Evolutionary conservation across 2,888 invertebrate genomes (phyloP).

Genomic region (Pterostichus madidus): DNA sequence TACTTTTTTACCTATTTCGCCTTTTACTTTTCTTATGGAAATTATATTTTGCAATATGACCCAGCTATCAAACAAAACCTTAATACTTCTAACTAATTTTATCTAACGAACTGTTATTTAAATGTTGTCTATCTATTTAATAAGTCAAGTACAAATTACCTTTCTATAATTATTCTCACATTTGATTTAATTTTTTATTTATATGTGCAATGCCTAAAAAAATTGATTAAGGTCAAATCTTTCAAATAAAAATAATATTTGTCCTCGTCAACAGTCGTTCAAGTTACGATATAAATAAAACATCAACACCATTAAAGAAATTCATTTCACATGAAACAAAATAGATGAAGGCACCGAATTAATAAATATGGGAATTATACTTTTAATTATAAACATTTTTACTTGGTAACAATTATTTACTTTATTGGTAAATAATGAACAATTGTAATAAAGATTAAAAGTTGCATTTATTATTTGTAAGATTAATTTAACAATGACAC

Average conservation of each 20-base stretch:
- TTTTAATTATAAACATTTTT: too few relatives aligned
- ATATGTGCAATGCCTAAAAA: background rate
- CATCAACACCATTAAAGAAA: background rate
- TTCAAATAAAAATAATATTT: background rate
- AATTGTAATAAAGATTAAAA: too few relatives aligned
- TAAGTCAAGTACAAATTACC: background rate
- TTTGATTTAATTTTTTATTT: background rate
- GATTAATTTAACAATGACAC: too few relatives aligned
- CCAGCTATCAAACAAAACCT: too few relatives aligned
- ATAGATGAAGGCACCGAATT: too few relatives aligned
- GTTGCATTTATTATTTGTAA: too few relatives aligned
- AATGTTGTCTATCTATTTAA: too few relatives aligned
- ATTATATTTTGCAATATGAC: background rate
- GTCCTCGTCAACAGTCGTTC: background rate
- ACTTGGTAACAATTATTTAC: too few relatives aligned
- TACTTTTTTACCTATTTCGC: constrained; percentile 18
- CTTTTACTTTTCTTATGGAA: constrained; percentile 24
- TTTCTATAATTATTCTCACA: background rate
- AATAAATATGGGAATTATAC: too few relatives aligned
- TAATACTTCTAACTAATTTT: too few relatives aligned
- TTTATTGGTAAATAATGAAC: too few relatives aligned
- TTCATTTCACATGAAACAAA: background rate
- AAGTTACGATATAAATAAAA: background rate
- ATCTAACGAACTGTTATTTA: too few relatives aligned
- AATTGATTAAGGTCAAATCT: background rate